Evolutionary conservation across 1,140 invertebrate genomes (phyloP), one percentile per base, ranked within the genome.

Genomic region (Drosophila pseudoobscura): DNA sequence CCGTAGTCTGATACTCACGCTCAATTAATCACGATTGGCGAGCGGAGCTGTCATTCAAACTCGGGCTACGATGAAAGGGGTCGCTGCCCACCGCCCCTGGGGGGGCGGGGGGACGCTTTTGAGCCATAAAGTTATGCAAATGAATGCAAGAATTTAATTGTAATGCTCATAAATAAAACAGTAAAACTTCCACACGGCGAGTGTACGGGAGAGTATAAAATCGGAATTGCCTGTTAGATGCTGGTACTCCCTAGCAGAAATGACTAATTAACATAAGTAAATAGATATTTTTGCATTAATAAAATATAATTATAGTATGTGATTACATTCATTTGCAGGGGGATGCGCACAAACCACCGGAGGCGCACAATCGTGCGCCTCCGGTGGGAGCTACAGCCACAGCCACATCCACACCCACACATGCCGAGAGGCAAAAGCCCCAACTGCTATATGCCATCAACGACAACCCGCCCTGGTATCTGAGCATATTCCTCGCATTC

Each of bases 391-490:
- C 13, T 35, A 51, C 29, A 39, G 31, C 46, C 15, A 15, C 17
- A 8, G 1, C 39, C 8, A 20, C 53, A 43, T 26, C 70, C 8
- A 20, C 54, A 43, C 43, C 65, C 15, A 26, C 45, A 44, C 22
- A 41, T n/a, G 20, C 20, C 44, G 83, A 83, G 41, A 83, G 63
- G 47, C 8, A 57, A 2, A 88, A 88, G 35, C 83, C 90, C 0
- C 58, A 91, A 39, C 55, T 91, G 41, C 63, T 91, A 0, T 97
- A 97, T 88, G 94, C 94, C 20, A 96, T 98, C 22, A 96, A 97
- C 52, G 96, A 97, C 79, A 91, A 93, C 29, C 97, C 97, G 9
- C 95, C 96, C 0, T 96, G 96, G 95, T 96, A 97, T 90, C 92
- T 97, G 0, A 96, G 95, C 70, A 93, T 97, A 53, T 94, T 97